Evolutionary conservation across 1,140 invertebrate genomes (phyloP), one percentile per base, ranked within the genome.

Genomic region (Drosophila nigrodunni): DNA sequence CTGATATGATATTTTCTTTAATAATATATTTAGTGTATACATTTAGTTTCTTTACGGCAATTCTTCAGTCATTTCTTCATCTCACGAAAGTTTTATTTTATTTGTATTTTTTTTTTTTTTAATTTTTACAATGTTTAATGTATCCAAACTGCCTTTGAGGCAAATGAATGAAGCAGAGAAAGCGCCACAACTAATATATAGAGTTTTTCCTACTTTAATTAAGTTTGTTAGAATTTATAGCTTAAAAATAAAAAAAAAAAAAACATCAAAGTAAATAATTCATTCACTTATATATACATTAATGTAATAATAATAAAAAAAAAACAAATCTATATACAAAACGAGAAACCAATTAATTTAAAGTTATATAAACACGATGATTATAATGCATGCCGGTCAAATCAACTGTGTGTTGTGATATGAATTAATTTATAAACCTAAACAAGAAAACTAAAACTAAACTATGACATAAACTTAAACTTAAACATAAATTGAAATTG

Each of bases 341-440:
- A 21, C 18, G 50, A 65, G 59, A 35, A 74, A 71, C 47, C 59
- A 65, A 80, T 55, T 54, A 69, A 57, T 39, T 39, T 74, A 77
- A 68, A 59, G 69, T 61, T 76, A 75, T 87, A 73, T 52, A 76
- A 64, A 54, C 62, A 70, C 46, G 66, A 75, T 82, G 59, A 70
- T 58, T 71, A 62, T 64, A 77, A 67, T 76, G 69, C 60, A 86
- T 78, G 66, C 72, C 79, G 80, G 85, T 80, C 77, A 80, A 89
- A 88, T 89, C 81, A 91, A 90, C 82, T 90, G 87, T 88, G 87
- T 90, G 87, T 90, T 90, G 87, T 90, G 87, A 90, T 90, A 90
- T 91, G 87, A 90, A 88, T 74, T 90, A 88, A 87, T 88, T 88
- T 88, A 89, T 89, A 89, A 89, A 77, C 61, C 34, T 47, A 69